phyloP scores from a whole-genome alignment of 1,140 invertebrate genomes.

The Palaemon carinicauda region DNA sequence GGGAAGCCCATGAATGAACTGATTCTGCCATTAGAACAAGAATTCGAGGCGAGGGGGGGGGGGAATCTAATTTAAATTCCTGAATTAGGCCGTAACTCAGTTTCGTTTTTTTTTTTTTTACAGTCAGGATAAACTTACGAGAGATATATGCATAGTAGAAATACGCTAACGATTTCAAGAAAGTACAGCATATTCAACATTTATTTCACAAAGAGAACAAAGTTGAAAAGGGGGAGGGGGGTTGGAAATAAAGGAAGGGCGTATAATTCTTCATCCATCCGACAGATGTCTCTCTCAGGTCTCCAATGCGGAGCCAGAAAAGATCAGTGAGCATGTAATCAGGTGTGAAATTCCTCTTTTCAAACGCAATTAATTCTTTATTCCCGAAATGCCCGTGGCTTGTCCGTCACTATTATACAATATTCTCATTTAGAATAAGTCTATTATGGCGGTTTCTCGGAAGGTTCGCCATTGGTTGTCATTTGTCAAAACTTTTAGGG shows the following conservation, averaged over 20 bases:
- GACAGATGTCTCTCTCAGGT: conserved; percentile 18
- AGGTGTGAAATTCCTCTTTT: conserved; percentile 49
- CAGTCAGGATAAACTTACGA: no score
- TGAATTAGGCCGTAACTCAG: no score
- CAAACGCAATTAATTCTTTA: conserved; percentile 53
- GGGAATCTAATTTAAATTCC: not conserved
- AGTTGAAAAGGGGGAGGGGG: not conserved
- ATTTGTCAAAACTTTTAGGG: conserved; percentile 33
- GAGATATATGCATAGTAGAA: no score
- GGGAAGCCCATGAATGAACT: not conserved
- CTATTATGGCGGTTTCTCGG: conserved; percentile 33
- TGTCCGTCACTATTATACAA: conserved; percentile 46
- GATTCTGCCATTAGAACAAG: not conserved
- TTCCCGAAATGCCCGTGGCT: conserved; percentile 41
- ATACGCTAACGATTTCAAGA: no score
- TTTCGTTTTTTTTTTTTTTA: no score
- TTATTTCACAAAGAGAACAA: not conserved
- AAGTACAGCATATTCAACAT: no score
- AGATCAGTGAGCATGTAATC: conserved; percentile 51
- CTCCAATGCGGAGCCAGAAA: not conserved
- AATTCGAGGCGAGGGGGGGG: not conserved
- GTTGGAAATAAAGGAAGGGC: no score
- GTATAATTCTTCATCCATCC: not conserved
- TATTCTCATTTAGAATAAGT: conserved; percentile 22
- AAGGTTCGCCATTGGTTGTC: not conserved